Evolutionary conservation across 2,113 vertebrate genomes (phyloP).

Genomic region (Cnemophilus loriae): DNA sequence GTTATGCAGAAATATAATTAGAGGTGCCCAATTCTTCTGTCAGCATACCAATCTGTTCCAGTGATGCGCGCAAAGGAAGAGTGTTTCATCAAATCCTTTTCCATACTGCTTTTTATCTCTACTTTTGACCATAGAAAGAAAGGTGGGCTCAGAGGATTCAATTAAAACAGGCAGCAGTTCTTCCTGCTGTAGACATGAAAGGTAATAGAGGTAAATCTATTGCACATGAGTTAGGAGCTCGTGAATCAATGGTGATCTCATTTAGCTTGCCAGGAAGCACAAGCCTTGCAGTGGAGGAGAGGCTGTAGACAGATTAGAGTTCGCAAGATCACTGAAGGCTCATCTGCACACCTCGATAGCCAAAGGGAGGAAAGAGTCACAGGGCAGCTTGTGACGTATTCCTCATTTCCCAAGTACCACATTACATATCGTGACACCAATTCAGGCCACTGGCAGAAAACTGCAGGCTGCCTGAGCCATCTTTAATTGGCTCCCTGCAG

Average conservation of each 20-base stretch:
- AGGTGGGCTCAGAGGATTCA: not conserved
- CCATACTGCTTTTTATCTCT: not conserved
- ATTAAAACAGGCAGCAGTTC: not conserved
- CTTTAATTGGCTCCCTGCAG: not conserved
- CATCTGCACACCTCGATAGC: not conserved
- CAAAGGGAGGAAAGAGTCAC: not conserved
- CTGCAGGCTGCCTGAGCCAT: not conserved
- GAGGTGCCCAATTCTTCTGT: not conserved
- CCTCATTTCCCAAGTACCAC: not conserved
- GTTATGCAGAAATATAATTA: not conserved
- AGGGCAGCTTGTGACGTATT: not conserved
- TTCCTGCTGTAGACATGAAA: not conserved
- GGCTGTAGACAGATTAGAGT: not conserved
- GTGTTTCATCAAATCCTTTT: not conserved
- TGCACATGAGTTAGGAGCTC: not conserved
- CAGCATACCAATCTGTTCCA: not conserved
- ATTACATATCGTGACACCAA: not conserved
- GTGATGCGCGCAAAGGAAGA: accelerated
- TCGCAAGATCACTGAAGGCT: not conserved
- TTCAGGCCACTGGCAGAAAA: not conserved
- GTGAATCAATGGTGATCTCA: not conserved
- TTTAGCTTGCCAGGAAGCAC: not conserved
- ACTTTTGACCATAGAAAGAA: not conserved
- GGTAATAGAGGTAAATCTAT: not conserved
- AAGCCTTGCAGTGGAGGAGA: not conserved